phyloP scores from a whole-genome alignment of 2,113 vertebrate genomes.

The Mellivora capensis region DNA sequence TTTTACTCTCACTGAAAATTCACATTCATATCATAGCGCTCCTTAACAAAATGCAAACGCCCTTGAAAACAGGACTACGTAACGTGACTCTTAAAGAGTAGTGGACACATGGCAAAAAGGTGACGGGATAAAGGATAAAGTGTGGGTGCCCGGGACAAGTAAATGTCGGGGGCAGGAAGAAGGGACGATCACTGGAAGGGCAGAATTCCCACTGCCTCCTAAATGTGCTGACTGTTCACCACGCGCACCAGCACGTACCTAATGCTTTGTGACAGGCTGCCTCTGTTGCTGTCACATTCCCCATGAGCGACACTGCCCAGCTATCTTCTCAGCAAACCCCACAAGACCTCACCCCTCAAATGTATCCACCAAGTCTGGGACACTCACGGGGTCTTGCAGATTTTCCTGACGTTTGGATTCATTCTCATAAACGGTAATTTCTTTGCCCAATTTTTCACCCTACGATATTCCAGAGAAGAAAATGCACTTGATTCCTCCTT shows the following conservation, averaged over 20 bases:
- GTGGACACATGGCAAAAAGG: not conserved
- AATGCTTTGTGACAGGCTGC: accelerated
- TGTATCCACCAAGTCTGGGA: not conserved
- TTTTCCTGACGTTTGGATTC: not conserved
- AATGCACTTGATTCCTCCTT: not conserved
- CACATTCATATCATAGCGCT: not conserved
- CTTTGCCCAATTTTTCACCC: not conserved
- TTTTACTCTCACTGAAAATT: not conserved
- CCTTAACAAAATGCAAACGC: not conserved
- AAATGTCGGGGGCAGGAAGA: accelerated
- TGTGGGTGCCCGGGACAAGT: not conserved
- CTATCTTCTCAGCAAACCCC: not conserved
- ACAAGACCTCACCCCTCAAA: accelerated
- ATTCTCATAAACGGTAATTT: not conserved
- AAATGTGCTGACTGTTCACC: not conserved
- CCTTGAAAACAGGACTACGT: not conserved
- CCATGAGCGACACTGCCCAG: not conserved
- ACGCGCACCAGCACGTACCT: accelerated
- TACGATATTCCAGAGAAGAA: not conserved
- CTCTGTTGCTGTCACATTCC: not conserved
- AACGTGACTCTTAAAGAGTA: not conserved
- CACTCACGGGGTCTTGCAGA: accelerated
- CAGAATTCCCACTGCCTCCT: not conserved
- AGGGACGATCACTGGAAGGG: accelerated
- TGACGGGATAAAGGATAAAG: not conserved